phyloP scores from a whole-genome alignment of 2,888 invertebrate species.

The Drosophila nr. perissopoda region DNA sequence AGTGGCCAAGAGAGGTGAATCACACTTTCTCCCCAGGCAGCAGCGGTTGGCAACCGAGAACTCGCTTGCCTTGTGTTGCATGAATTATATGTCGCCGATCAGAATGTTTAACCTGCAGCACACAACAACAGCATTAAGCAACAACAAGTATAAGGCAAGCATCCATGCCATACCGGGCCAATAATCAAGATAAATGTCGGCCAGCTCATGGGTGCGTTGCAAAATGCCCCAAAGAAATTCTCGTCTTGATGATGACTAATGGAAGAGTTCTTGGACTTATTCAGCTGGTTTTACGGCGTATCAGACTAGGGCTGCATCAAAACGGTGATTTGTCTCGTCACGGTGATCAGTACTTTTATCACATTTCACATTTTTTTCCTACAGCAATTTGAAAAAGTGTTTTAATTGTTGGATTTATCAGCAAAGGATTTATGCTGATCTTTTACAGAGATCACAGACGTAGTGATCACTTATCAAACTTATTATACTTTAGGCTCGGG shows the following conservation, averaged over 20 bases:
- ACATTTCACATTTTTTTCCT: constrained; percentile 17
- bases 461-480: constrained; percentile 2
- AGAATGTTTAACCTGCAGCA: constrained; percentile 52
- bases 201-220: constrained; percentile 71
- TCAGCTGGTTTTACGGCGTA: constrained; percentile 68
- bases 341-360: constrained; percentile 51
- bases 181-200: constrained; percentile 79
- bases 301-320: constrained; percentile 54
- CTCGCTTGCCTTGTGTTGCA: constrained; percentile 41
- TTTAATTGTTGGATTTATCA: constrained; percentile 45
- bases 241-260: constrained; percentile 74
- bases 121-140: constrained; percentile 11
- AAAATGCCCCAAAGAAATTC: constrained; percentile 48
- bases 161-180: constrained; percentile 34
- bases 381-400: constrained; percentile 10
- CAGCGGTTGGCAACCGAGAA: constrained; percentile 4
- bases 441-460: constrained; percentile 2
- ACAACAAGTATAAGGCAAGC: constrained; percentile 4
- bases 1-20: constrained; percentile 62
- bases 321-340: constrained; percentile 54
- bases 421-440: constrained; percentile 21
- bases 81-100: constrained; percentile 73
- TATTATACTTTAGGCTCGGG: constrained; percentile 1
- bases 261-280: constrained; percentile 67
- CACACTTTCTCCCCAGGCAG: constrained; percentile 70